Percentiles rank a stretch among this genome's conserved stretches.
Evolutionary conservation across 2,888 invertebrate genomes (phyloP).

Genomic region (Malacosoma neustria): DNA sequence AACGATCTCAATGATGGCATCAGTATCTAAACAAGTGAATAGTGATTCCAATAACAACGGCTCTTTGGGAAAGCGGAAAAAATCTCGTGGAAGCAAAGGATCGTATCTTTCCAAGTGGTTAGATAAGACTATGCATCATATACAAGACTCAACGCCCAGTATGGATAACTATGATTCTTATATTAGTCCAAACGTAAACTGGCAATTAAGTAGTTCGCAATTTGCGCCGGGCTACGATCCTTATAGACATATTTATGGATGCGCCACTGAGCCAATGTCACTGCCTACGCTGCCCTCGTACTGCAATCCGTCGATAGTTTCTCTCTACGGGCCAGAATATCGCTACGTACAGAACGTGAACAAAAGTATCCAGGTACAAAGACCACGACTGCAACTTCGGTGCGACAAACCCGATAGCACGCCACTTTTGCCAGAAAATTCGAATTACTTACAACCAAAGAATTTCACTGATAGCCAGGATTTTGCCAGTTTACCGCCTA

Average conservation of each 20-base stretch:
- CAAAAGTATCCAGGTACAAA: constrained; percentile 48
- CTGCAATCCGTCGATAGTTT: constrained; percentile 47
- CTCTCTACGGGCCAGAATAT: constrained; percentile 42
- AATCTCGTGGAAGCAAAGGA: constrained; percentile 53
- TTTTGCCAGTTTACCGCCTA: constrained; percentile 82
- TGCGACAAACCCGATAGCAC: constrained; percentile 43
- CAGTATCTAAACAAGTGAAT: constrained; percentile 61
- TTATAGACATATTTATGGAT: constrained; percentile 69
- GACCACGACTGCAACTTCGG: constrained; percentile 42
- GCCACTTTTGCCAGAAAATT: constrained; percentile 30
- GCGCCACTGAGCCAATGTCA: constrained; percentile 77
- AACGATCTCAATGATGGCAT: constrained; percentile 55
- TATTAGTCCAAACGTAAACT: constrained; percentile 39
- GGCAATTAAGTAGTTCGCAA: constrained; percentile 42
- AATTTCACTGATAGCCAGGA: constrained; percentile 61
- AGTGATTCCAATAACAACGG: constrained; percentile 47
- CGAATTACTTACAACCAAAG: constrained; percentile 55
- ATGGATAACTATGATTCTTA: constrained; percentile 53
- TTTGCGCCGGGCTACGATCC: constrained; percentile 59
- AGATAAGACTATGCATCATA: constrained; percentile 62
- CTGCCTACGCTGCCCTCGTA: constrained; percentile 77
- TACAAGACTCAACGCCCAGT: constrained; percentile 50
- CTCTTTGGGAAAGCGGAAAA: constrained; percentile 66
- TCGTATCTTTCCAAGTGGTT: constrained; percentile 68
- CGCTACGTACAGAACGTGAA: constrained; percentile 46